Evolutionary conservation across 2,113 vertebrate species (phyloP), one percentile per base, ranked within the genome.

Genomic region (Podocnemis expansa): DNA sequence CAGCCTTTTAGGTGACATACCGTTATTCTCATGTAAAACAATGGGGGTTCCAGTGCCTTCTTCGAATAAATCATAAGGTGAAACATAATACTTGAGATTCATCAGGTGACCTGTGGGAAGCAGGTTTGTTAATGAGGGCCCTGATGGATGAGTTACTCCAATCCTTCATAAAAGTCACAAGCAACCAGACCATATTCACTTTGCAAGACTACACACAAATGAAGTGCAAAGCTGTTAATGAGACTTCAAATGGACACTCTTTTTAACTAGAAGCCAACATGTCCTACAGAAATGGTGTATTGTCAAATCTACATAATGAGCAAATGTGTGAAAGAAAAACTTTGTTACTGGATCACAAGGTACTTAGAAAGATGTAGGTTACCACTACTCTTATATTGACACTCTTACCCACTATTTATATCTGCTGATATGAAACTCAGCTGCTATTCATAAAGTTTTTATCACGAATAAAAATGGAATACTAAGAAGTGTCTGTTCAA

Each of bases 11-110:
- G 55, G 49, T 2, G 8, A 93, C 97, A 91, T 97, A 98, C 98
- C 98, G 54, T 97, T 99, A 92, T 97, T 98, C 95, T 99, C 99
- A 3, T 98, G 99, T 92, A 99, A 93, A 96, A 98, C 98, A 85
- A 99, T 96, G 3, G 99, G 98, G 17, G 98, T 93, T 91, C 98
- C 98, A 1, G 98, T 98, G 91, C 98, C 98, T 82, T 99, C 99
- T 96, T 99, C 99, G 94, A 99, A 99, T 9, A 99, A 95, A 95
- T 99, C 99, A 84, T 99, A 99, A 17, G 99, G 99, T 2, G 99
- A 99, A 27, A 99, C 98, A 1, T 99, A 99, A 96, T 99, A 99
- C 97, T 99, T 99, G 86, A 99, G 98, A 70, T 99, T 98, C 97
- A 99, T 99, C 91, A 99, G 98, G 87, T 99, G 99, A 93, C 99